Base-by-base conservation (phyloP, 2,113 vertebrate genomes). In the Orycteropus afer region DNA sequence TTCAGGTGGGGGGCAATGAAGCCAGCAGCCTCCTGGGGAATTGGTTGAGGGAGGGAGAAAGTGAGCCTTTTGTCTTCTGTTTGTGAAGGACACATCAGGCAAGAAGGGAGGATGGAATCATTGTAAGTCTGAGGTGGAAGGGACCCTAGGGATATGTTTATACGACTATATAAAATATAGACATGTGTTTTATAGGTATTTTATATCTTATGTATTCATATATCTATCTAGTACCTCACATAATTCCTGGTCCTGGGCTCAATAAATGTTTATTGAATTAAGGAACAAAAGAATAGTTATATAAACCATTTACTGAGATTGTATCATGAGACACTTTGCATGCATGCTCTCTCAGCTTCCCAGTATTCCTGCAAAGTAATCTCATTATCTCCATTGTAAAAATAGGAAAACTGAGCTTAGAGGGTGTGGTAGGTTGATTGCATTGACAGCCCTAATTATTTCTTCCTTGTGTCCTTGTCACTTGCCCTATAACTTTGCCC, bases 171-270 rank as follows among this genome's bases (percentile, higher is more conserved):
- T 78, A 97, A 95, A 91, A 94, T 45, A 95, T 20, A 96, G 96
- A 94, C 96, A 95, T 94, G 92, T 89, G 94, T 94, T 97, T 97
- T 93, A 97, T 96, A 95, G 96, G 49, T 90, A 82, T 78, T 96
- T 96, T 95, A 89, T 96, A 91, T 73, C 89, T 83, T 80, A 65
- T 57, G 29, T 71, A 85, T 89, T 80, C 69, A 5, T 86, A 53
- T 90, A 89, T 95, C 96, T 94, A 84, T 92, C 93, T 32, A 84
- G 89, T 51, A 65, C 83, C 91, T 89, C 91, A 40, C 91, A 93
- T 95, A 93, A 89, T 80, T 97, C 86, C 83, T 86, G 93, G 93
- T 96, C 83, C 51, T 65, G 79, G 89, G 61, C 86, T 94, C 95
- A 71, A 67, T 95, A 92, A 97, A 95, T 84, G 89, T 91, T 84